Percentiles rank a stretch among this genome's conserved stretches.
Conservation (phyloP, 53 echinoderm and acorn worm species). For the Henricia sp. region DNA sequence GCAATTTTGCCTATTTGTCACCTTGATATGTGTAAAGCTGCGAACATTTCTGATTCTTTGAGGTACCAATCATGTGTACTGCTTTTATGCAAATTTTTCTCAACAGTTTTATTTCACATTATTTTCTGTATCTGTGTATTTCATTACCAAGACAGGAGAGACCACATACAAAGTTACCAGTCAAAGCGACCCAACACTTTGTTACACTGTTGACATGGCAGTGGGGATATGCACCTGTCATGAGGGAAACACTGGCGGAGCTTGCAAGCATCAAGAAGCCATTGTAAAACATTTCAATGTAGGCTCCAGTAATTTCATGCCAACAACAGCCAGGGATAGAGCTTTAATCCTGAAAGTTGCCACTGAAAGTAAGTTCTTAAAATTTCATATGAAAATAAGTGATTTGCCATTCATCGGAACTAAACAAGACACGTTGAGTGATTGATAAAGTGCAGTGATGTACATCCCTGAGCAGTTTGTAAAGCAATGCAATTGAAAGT, state of each 20-base stretch:
- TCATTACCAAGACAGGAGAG: not conserved
- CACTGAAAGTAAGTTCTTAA: slow-evolving; percentile 22
- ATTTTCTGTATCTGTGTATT: not conserved
- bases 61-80: too few species aligned
- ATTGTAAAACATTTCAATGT: slow-evolving; percentile 8
- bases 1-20: too few species aligned
- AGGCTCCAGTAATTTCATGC: slow-evolving; percentile 5
- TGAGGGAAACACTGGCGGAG: slow-evolving; percentile 36
- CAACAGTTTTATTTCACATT: too few species aligned
- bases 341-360: slow-evolving; percentile 30
- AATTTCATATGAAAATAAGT: too few species aligned
- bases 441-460: not conserved
- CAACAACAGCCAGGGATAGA: slow-evolving; percentile 8
- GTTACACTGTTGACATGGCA: not conserved
- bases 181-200: not conserved
- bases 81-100: too few species aligned
- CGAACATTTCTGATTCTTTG: too few species aligned
- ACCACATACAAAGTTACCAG: not conserved
- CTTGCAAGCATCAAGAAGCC: slow-evolving; percentile 50
- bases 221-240: slow-evolving; percentile 43
- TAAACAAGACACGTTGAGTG: not conserved
- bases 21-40: too few species aligned
- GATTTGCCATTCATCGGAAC: not conserved
- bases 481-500: too few species aligned
- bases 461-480: too few species aligned